phyloP scores from a whole-genome alignment of 2,888 invertebrate genomes.

The Nomada lathburiana region DNA sequence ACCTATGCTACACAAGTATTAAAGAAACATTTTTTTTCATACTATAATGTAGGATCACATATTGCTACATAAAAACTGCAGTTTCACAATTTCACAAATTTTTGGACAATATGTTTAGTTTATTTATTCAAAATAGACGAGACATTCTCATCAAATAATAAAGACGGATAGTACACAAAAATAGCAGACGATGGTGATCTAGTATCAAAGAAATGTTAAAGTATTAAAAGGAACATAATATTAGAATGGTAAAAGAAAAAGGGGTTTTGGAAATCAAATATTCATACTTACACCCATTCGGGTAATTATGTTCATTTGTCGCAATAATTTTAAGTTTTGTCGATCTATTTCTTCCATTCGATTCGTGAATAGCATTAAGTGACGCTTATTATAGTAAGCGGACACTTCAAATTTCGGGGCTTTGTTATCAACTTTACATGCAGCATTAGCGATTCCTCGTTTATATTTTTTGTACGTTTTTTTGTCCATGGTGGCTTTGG shows the following conservation, averaged over 20 bases:
- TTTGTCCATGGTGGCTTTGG: slow-evolving; percentile 25
- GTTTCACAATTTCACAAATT: too few relatives aligned
- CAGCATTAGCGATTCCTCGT: slow-evolving; percentile 47
- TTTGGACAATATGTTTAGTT: too few relatives aligned
- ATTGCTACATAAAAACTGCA: neutral
- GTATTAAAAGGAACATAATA: too few relatives aligned
- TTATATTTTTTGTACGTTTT: slow-evolving; percentile 38
- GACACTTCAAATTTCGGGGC: slow-evolving; percentile 86
- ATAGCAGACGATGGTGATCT: too few relatives aligned
- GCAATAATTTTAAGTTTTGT: slow-evolving; percentile 87
- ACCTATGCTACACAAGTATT: too few relatives aligned
- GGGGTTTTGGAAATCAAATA: neutral
- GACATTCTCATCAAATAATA: too few relatives aligned
- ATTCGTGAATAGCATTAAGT: slow-evolving; percentile 79
- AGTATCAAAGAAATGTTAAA: too few relatives aligned
- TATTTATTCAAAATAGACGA: too few relatives aligned
- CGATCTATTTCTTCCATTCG: slow-evolving; percentile 84
- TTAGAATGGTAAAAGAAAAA: neutral
- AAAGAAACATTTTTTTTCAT: too few relatives aligned
- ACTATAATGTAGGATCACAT: too few relatives aligned
- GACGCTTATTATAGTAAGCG: slow-evolving; percentile 85
- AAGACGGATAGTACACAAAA: too few relatives aligned
- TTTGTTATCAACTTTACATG: slow-evolving; percentile 83
- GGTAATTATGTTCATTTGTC: slow-evolving; percentile 87
- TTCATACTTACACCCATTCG: slow-evolving; percentile 85